These are phyloP conservation scores for Sphenopsis melanotis DNA, from an alignment of 2,797 vertebrate species.

Conservation along the genomic window DNA sequence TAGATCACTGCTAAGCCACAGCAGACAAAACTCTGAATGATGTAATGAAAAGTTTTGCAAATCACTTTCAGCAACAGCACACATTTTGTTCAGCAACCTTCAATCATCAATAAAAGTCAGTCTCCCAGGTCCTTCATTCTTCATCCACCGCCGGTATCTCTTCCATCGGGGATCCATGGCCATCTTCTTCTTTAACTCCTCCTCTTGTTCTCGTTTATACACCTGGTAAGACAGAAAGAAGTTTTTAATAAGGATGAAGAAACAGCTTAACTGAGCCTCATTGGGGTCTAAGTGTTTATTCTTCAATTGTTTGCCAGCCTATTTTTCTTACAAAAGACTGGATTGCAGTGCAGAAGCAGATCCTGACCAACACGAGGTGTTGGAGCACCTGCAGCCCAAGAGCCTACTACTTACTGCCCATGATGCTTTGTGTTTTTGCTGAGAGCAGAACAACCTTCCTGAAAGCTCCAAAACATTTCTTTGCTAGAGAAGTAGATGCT, in stretches of 20 bases:
- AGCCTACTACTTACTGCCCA: neutral
- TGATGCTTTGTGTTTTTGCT: neutral
- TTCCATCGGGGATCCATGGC: slow-evolving; percentile 93
- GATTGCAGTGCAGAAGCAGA: neutral
- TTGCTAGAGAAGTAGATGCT: neutral
- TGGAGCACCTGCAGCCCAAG: neutral
- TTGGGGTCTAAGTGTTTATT: fast-evolving
- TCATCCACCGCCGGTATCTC: slow-evolving; percentile 95
- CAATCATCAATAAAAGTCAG: slow-evolving; percentile 91
- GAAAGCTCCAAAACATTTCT: neutral
- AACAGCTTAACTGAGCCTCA: neutral
- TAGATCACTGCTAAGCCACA: slow-evolving; percentile 49
- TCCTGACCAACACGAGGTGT: fast-evolving
- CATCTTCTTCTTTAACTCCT: slow-evolving; percentile 94
- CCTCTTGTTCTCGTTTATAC: slow-evolving; percentile 90
- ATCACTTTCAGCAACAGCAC: neutral
- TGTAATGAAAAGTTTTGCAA: slow-evolving; percentile 42
- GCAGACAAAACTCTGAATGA: slow-evolving; percentile 63
- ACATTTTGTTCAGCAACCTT: slow-evolving; percentile 23
- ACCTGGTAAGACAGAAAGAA: slow-evolving; percentile 64
- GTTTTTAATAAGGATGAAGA: neutral
- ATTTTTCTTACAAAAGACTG: neutral
- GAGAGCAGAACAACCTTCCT: neutral
- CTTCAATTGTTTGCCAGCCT: neutral
- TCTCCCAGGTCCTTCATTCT: slow-evolving; percentile 91